Base-by-base conservation (phyloP, 2,797 vertebrate species). In the Peromyscus eremicus region DNA sequence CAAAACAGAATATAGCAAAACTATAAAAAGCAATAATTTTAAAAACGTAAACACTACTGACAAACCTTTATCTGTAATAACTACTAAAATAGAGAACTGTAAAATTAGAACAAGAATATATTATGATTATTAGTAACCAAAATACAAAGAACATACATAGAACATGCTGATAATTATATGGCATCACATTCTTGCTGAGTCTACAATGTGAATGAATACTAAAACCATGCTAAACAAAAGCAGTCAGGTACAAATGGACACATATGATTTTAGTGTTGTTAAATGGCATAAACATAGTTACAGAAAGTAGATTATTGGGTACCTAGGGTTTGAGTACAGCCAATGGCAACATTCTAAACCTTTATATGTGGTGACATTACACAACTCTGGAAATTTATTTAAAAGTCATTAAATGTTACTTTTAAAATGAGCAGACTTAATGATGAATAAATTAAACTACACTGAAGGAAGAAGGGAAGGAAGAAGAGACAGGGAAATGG, bases 221-320 rank as follows among this genome's bases (percentile, higher is more conserved):
- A 52, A 92, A 89, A 90, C 76, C 60, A 89, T 37, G 68, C 55
- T 60, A 60, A 84, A 25, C 89, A 46, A 94, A 92, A 85, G 23
- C 27, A 96, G 4, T 12, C 23, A 76, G 29, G 77, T 13, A 80
- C 76, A 57, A 57, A 92, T 57, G 27, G 9, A 55, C 55, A 92
- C 70, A 82, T 40, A 66, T n/a, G 6, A 25, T 87, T 71, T 7
- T 32, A 52, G n/a, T n/a, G 46, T 34, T 68, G 43, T 70, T 32
- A 70, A 70, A 86, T 52, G 32, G 46, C 43, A 52, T 16, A 86
- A 52, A 21, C 46, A 70, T 9, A 25, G 32, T 70, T 12, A 37
- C 16, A 5, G 21, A 87, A 55, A 75, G 12, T 37, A 92, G 16
- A 83, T 27, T 57, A 75, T 11, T 79, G 49, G 57, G n/a, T 82